These are phyloP conservation scores for Lepidocyrtinus sp. DNA, from an alignment of 2,888 invertebrate species.

Conservation along the genomic window DNA sequence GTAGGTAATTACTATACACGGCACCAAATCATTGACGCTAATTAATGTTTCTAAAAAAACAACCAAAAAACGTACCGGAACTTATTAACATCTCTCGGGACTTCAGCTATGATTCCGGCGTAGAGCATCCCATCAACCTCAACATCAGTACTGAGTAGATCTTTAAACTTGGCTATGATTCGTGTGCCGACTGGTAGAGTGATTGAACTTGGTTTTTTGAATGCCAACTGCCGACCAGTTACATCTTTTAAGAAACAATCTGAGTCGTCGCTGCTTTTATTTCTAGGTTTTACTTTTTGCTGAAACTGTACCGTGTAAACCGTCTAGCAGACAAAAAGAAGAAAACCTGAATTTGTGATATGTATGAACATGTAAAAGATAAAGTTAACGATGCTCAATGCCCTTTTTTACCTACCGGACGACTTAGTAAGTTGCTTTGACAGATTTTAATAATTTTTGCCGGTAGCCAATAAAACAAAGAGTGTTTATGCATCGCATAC, in stretches of 20 bases:
- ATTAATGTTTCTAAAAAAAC: conserved; percentile 19
- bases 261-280: conserved; percentile 53
- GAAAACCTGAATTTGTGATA: too few relatives aligned
- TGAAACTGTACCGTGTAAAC: conserved; percentile 78
- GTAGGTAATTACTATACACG: not conserved
- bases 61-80: conserved; percentile 77
- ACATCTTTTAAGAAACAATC: conserved; percentile 44
- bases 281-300: conserved; percentile 66
- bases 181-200: conserved; percentile 87
- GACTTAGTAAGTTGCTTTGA: not conserved
- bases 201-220: conserved; percentile 78
- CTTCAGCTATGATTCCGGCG: conserved; percentile 87
- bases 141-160: conserved; percentile 72
- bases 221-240: conserved; percentile 83
- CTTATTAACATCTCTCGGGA: conserved; percentile 82
- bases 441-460: conserved; percentile 75
- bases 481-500: conserved; percentile 78
- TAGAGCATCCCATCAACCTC: conserved; percentile 75
- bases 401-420: conserved; percentile 30
- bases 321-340: conserved; percentile 55
- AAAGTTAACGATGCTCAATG: too few relatives aligned
- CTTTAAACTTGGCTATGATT: conserved; percentile 86
- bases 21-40: not conserved
- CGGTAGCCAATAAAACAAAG: conserved; percentile 79
- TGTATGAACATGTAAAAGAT: too few relatives aligned